phyloP scores from a whole-genome alignment of 37 sponge, comb jelly and placozoan genomes.

The Hexactinellida sp. region DNA sequence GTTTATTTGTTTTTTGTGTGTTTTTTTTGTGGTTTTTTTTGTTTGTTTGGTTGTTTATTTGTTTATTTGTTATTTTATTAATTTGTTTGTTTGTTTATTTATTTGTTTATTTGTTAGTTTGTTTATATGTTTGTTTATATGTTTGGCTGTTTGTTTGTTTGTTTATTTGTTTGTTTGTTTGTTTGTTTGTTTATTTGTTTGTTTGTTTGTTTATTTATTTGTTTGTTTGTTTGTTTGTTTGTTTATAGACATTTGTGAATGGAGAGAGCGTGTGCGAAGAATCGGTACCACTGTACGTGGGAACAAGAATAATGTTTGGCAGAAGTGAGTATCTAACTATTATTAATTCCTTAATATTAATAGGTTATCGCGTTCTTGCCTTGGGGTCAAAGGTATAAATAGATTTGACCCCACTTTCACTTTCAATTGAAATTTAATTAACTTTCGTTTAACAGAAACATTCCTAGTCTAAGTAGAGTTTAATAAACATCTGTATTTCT shows the following conservation, averaged over 20 bases:
- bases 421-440: too few relatives aligned
- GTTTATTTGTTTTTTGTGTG: too few relatives aligned
- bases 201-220: neutral
- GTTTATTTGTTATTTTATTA: too few relatives aligned
- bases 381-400: too few relatives aligned
- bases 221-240: neutral
- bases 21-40: too few relatives aligned
- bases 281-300: neutral
- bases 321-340: neutral
- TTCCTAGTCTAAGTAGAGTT: too few relatives aligned
- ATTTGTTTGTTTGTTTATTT: neutral
- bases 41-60: too few relatives aligned
- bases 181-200: neutral
- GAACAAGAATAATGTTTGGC: slow-evolving; percentile 1
- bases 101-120: neutral
- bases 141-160: too few relatives aligned
- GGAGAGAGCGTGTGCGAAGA: neutral
- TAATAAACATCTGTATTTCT: too few relatives aligned
- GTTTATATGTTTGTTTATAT: neutral
- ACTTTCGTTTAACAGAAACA: too few relatives aligned
- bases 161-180: too few relatives aligned
- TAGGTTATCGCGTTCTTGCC: neutral
- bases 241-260: neutral
- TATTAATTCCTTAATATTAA: neutral
- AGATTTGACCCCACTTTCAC: too few relatives aligned